Percentiles rank a stretch among this genome's conserved stretches.
Conservation (phyloP, 2,797 vertebrate genomes). For the Lophius americanus region DNA sequence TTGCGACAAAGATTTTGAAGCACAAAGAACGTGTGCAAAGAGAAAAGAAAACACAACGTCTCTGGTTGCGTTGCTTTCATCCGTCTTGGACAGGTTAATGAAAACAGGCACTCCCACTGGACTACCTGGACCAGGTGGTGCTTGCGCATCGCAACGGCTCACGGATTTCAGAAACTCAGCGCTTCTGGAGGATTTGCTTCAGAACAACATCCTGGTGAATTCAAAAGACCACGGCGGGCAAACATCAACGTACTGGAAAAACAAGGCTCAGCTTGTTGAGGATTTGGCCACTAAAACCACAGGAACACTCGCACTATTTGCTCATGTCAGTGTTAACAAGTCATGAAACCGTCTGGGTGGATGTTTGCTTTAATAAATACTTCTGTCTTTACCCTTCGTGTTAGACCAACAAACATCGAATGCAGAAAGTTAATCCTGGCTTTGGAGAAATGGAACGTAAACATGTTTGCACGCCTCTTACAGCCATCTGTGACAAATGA, state of each 20-base stretch:
- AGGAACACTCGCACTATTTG: neutral
- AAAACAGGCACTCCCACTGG: slow-evolving; percentile 2
- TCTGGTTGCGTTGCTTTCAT: neutral
- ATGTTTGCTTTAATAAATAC: neutral
- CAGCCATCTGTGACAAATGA: slow-evolving; percentile 61
- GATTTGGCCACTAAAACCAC: slow-evolving; percentile 11
- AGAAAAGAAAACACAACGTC: neutral
- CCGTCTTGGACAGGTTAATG: slow-evolving; percentile 1
- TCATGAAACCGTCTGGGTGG: neutral
- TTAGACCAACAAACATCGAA: slow-evolving; percentile 1
- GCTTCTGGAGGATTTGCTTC: slow-evolving; percentile 6
- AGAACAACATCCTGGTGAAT: slow-evolving; percentile 26
- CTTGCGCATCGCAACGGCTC: neutral
- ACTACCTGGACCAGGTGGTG: neutral
- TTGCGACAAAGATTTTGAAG: slow-evolving; percentile 1
- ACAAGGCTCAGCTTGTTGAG: neutral
- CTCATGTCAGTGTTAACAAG: neutral
- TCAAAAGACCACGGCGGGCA: neutral
- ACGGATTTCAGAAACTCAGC: neutral
- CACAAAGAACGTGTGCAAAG: neutral
- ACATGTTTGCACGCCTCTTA: slow-evolving; percentile 11
- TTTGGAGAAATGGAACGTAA: slow-evolving; percentile 12
- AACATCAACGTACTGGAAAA: slow-evolving; percentile 10
- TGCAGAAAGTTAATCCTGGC: slow-evolving; percentile 2
- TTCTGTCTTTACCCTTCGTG: neutral